Conservation (phyloP, 2,797 vertebrate species). For the Centropyge bicolor region DNA sequence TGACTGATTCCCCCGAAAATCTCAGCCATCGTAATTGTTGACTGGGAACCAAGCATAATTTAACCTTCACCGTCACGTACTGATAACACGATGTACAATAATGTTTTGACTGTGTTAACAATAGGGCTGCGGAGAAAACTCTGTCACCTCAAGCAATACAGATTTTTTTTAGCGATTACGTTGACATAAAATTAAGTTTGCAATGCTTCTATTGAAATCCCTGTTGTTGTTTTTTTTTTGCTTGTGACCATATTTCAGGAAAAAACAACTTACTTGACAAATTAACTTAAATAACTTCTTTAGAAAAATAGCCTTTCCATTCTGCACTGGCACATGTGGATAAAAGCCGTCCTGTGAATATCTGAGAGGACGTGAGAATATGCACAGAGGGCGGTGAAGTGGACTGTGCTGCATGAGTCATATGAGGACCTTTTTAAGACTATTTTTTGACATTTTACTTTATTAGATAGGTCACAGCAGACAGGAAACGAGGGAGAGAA, state of each 20-base stretch:
- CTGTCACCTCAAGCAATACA: neutral
- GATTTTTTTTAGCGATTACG: neutral
- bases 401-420: neutral
- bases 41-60: conserved; percentile 12
- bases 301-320: neutral
- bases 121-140: neutral
- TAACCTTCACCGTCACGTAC: neutral
- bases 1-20: conserved; percentile 1
- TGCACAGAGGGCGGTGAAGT: neutral
- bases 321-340: neutral
- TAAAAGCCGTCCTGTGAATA: neutral
- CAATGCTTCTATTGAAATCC: neutral
- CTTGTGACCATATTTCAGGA: neutral
- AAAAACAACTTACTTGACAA: neutral
- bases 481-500: neutral
- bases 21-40: conserved; percentile 7
- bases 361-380: too few species aligned
- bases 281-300: neutral
- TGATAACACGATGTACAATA: neutral
- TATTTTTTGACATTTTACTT: conserved; percentile 1
- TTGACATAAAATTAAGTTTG: neutral
- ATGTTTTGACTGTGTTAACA: neutral
- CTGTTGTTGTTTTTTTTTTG: neutral
- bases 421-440: neutral
- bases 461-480: neutral